Evolutionary conservation across 2,113 vertebrate species (phyloP).

Genomic region (Chaenocephalus aceratus): DNA sequence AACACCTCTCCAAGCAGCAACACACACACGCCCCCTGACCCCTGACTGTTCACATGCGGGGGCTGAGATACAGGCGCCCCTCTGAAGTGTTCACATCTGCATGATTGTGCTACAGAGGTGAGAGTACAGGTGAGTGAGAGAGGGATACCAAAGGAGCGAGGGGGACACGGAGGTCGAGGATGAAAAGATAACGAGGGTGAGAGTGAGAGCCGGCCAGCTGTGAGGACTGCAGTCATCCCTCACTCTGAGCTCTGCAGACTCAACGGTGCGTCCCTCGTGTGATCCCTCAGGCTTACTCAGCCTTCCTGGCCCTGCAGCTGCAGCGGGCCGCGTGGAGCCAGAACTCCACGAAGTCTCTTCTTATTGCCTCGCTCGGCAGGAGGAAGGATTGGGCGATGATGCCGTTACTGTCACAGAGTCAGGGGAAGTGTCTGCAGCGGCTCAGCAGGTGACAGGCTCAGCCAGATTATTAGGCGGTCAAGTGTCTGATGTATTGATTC

Average conservation of each 20-base stretch:
- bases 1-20: slow-evolving; percentile 46
- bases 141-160: slow-evolving; percentile 25
- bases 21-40: slow-evolving; percentile 31
- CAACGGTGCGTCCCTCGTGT: slow-evolving; percentile 73
- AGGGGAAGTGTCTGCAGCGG: slow-evolving; percentile 46
- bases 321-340: slow-evolving; percentile 56
- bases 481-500: slow-evolving; percentile 1
- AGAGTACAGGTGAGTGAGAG: slow-evolving; percentile 37
- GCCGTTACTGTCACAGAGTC: slow-evolving; percentile 59
- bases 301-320: slow-evolving; percentile 58
- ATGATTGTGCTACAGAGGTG: background rate
- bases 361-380: slow-evolving; percentile 48
- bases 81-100: background rate
- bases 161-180: slow-evolving; percentile 1
- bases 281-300: slow-evolving; percentile 77
- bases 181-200: slow-evolving; percentile 48
- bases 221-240: slow-evolving; percentile 77
- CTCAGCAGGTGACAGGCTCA: slow-evolving; percentile 38
- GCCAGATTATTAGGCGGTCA: slow-evolving; percentile 29
- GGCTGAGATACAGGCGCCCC: background rate
- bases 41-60: slow-evolving; percentile 12
- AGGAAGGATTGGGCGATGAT: slow-evolving; percentile 68
- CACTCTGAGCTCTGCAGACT: slow-evolving; percentile 72
- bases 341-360: slow-evolving; percentile 64
- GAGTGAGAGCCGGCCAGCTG: slow-evolving; percentile 49